Base-by-base conservation (phyloP, 2,888 invertebrate species). In the Lepidocyrtoides sp. region DNA sequence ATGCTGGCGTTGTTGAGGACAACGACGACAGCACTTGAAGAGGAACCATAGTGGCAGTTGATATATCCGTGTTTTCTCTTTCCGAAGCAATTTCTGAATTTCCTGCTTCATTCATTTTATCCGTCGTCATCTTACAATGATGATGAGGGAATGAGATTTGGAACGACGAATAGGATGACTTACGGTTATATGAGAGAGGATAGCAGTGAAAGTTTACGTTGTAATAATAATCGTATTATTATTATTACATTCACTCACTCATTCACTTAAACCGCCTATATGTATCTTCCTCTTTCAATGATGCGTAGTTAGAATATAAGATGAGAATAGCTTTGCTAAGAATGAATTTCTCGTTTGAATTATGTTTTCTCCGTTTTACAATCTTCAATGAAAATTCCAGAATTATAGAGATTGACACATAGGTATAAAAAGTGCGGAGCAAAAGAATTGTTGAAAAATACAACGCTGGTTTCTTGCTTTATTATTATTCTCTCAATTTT, bases 161-260 rank as follows among this genome's bases (percentile, higher is more conserved):
- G 54, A 14, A 54, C 17, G 36, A 69, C n/a, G 51, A 32, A 10
- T 29, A 29, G 0, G 72, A 41, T 57, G 57, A 85, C 44, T 36
- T 57, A 41, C 63, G 60, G 44, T 41, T 60, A 20, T 60, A 60
- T 44, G 77, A 86, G 60, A 77, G 60, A 60, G 60, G 36, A 26
- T 17, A 14, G 60, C 20, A 63, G 87, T 51, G 26, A 79, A 69
- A 79, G 81, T 88, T 88, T 81, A 81, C 88, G 88, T 66, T 17
- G 41, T 29, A 79, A 79, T 83, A 88, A 88, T 88, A 88, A 88
- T 87, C 87, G 48, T 87, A 87, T 87, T 69, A 69, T 69, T 69
- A 69, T 75, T 75, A 75, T 75, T 75, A 44, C 44, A 44, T 75
- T 75, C 72, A 75, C 44, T 75, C 72, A 75, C 72, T 75, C 26